Conservation (phyloP, 1,140 invertebrate genomes). For the Doryteuthis pealeii region DNA sequence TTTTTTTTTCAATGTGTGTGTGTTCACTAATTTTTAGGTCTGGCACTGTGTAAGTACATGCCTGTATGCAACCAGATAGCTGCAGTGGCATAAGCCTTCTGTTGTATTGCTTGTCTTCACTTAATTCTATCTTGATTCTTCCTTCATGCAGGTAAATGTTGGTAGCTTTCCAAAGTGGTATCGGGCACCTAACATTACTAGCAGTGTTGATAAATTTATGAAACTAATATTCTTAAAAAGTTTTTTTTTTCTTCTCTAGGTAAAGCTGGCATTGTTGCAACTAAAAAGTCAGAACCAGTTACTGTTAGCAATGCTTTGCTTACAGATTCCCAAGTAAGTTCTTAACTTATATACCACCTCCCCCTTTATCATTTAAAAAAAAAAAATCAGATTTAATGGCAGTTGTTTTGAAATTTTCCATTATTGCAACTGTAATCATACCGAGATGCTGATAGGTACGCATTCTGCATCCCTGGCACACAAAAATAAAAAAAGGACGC, state of each 20-base stretch:
- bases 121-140: conserved; percentile 1
- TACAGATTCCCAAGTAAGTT: not conserved
- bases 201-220: not conserved
- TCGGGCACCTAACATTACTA: conserved; percentile 8
- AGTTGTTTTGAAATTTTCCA: no score
- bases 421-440: no score
- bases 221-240: not conserved
- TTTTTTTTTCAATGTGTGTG: no score
- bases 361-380: no score
- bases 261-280: not conserved
- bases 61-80: not conserved
- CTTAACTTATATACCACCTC: no score
- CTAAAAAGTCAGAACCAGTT: not conserved
- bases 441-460: no score
- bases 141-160: conserved; percentile 8
- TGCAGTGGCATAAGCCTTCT: not conserved
- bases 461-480: no score
- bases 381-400: no score
- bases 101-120: not conserved
- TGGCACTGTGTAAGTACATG: no score
- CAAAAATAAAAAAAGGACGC: no score
- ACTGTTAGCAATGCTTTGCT: not conserved
- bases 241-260: not conserved
- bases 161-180: conserved; percentile 4
- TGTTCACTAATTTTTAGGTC: no score